These are phyloP conservation scores for Trichacis sp. DNA, from an alignment of 2,888 invertebrate species.

Conservation along the genomic window DNA sequence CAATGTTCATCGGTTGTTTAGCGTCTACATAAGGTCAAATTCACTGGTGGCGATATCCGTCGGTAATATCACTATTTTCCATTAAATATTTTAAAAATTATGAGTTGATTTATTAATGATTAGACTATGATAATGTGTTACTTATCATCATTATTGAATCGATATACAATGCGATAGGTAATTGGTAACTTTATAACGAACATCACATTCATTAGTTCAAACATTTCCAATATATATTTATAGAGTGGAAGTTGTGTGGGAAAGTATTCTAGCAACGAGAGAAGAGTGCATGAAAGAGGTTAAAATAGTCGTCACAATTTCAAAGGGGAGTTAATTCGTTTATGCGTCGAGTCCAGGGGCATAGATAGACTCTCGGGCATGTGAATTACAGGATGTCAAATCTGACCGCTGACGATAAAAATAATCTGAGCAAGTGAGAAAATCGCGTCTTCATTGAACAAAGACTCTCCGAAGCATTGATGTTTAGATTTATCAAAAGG, in stretches of 20 bases:
- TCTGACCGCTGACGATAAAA: constrained; percentile 36
- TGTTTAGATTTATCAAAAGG: background rate
- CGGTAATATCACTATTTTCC: too few species aligned
- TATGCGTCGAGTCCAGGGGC: constrained; percentile 28
- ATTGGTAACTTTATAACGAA: too few species aligned
- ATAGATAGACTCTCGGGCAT: constrained; percentile 6
- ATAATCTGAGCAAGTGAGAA: background rate
- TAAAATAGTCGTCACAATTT: constrained; percentile 43
- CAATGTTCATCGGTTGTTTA: too few species aligned
- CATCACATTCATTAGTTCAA: too few species aligned
- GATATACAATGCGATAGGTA: too few species aligned
- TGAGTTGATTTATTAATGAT: too few species aligned
- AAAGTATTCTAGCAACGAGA: constrained; percentile 8
- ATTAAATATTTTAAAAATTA: too few species aligned
- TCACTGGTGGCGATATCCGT: too few species aligned
- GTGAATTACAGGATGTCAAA: constrained; percentile 46
- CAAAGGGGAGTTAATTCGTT: constrained; percentile 50
- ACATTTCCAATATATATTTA: background rate
- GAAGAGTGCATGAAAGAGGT: constrained; percentile 29
- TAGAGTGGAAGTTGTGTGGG: constrained; percentile 20
- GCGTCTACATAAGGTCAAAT: too few species aligned
- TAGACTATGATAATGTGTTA: too few species aligned
- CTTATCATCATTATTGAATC: too few species aligned
- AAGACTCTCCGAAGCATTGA: background rate
- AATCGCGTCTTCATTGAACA: background rate